Evolutionary conservation across 2,113 vertebrate species (phyloP).

Genomic region (Cariama cristata): DNA sequence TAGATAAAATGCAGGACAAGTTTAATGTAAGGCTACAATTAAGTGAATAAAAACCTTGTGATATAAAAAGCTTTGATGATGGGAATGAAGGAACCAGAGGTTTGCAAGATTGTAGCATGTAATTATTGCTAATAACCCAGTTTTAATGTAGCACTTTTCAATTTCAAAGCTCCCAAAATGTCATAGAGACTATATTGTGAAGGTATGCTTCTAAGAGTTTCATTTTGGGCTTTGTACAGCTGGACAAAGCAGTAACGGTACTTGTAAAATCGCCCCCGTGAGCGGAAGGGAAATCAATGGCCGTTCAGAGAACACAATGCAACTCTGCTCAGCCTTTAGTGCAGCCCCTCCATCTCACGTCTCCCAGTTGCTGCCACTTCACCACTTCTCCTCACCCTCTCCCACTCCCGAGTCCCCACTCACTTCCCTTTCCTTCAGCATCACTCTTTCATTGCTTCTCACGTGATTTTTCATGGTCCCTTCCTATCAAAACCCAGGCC

Average conservation of each 20-base stretch:
- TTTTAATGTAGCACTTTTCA: background rate
- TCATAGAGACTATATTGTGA: background rate
- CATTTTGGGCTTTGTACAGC: background rate
- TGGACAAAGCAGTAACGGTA: background rate
- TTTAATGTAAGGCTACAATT: conserved; percentile 49
- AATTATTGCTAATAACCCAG: conserved; percentile 44
- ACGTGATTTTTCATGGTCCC: background rate
- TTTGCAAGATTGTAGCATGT: background rate
- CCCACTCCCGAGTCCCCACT: fast-evolving
- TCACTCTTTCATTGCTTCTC: background rate
- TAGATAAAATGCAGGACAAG: background rate
- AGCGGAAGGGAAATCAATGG: background rate
- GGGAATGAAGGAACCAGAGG: background rate
- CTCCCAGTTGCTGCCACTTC: background rate
- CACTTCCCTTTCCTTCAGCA: background rate
- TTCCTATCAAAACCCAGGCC: background rate
- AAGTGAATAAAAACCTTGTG: conserved; percentile 29
- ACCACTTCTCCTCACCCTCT: background rate
- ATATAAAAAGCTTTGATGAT: conserved; percentile 32
- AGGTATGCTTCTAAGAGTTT: background rate
- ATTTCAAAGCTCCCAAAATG: background rate
- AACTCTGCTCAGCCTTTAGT: background rate
- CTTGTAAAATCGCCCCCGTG: background rate
- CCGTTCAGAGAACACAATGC: background rate
- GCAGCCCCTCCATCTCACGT: background rate